phyloP scores from a whole-genome alignment of 2,888 invertebrate species.

The Nematopogon swammerdamellus region DNA sequence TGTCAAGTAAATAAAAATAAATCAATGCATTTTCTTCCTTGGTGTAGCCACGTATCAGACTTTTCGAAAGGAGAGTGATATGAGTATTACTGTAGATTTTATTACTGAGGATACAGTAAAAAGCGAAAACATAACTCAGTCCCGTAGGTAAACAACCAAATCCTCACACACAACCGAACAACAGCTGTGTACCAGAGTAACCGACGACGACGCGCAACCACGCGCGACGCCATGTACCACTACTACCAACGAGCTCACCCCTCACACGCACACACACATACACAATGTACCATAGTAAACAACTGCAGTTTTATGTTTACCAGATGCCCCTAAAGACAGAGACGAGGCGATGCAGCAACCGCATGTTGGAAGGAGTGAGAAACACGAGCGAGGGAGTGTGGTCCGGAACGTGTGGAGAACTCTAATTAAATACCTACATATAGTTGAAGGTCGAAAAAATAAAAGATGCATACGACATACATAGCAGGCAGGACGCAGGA shows the following conservation, averaged over 20 bases:
- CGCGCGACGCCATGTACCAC: too few relatives aligned
- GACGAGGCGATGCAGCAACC: conserved; percentile 29
- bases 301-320: conserved; percentile 49
- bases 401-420: conserved; percentile 42
- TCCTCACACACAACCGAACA: conserved; percentile 33
- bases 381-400: conserved; percentile 24
- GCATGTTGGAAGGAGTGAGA: conserved; percentile 30
- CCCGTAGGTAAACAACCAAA: too few relatives aligned
- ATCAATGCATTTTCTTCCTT: too few relatives aligned
- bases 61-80: too few relatives aligned
- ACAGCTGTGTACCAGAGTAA: conserved; percentile 33
- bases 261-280: conserved; percentile 21
- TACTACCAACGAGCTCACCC: conserved; percentile 38
- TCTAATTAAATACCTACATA: conserved; percentile 34
- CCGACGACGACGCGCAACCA: conserved; percentile 29
- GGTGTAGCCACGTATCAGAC: too few relatives aligned
- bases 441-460: conserved; percentile 47
- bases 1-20: too few relatives aligned
- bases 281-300: conserved; percentile 37
- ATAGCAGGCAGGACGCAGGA: not conserved
- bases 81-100: too few relatives aligned
- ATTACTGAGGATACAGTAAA: too few relatives aligned
- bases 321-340: conserved; percentile 51
- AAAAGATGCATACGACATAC: conserved; percentile 24
- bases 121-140: too few relatives aligned